These are phyloP conservation scores for Chelonia mydas DNA, from an alignment of 2,797 vertebrate species.

Conservation along the genomic window DNA sequence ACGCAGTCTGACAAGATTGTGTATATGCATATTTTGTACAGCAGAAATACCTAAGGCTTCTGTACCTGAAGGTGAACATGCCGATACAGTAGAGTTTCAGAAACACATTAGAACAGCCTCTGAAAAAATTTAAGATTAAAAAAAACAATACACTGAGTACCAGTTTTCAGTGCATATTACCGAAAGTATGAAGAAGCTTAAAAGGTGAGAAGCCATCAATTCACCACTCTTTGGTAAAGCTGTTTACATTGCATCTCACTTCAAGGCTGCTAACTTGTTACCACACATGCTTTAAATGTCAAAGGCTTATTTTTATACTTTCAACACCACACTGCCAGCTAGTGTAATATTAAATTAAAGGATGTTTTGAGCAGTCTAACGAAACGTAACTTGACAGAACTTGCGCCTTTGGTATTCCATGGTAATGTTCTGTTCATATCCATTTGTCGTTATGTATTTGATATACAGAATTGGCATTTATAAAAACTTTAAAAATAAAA, in stretches of 20 bases:
- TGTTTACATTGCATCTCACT: background rate
- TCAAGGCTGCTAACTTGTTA: conserved; percentile 19
- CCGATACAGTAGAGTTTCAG: background rate
- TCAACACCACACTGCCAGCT: background rate
- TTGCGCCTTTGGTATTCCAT: background rate
- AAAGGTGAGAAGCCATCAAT: background rate
- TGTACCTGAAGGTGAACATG: background rate
- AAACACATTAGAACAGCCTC: background rate
- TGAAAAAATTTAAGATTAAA: background rate
- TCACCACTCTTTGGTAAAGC: background rate
- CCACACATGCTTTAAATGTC: background rate
- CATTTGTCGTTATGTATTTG: background rate
- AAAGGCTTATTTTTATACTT: conserved; percentile 70
- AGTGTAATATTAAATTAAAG: background rate
- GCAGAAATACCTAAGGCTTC: background rate
- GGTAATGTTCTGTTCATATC: background rate
- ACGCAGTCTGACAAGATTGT: background rate
- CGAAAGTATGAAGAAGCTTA: background rate
- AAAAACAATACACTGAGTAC: background rate
- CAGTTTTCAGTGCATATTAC: rapidly evolving
- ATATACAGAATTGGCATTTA: conserved; percentile 7
- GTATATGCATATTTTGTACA: background rate
- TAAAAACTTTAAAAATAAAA: conserved; percentile 62
- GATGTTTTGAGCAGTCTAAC: background rate
- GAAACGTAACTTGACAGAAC: background rate